Conservation (phyloP, 2,888 invertebrate species). For the Homarus gammarus region DNA sequence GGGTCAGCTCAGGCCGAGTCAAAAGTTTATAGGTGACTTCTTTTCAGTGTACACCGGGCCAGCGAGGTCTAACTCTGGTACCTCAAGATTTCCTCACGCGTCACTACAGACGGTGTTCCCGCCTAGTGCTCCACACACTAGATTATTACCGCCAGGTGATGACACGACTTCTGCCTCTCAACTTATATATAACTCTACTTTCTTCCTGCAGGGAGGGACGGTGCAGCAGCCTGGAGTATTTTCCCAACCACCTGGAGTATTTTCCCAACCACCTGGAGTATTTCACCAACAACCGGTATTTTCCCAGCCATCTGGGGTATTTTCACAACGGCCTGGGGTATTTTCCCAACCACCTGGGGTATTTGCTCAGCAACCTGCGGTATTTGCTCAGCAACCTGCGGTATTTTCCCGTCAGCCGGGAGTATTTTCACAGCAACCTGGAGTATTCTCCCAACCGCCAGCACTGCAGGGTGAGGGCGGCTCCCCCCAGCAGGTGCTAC, state of each 20-base stretch:
- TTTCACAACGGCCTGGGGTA: not conserved
- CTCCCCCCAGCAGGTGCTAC: not conserved
- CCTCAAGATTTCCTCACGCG: too few relatives aligned
- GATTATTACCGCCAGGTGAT: too few relatives aligned
- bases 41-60: too few relatives aligned
- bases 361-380: not conserved
- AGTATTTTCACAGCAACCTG: not conserved
- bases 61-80: too few relatives aligned
- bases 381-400: conserved; percentile 6
- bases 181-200: too few relatives aligned
- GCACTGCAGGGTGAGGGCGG: too few relatives aligned
- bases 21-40: too few relatives aligned
- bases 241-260: not conserved
- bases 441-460: not conserved
- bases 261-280: not conserved
- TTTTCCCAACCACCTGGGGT: not conserved
- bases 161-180: too few relatives aligned
- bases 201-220: not conserved
- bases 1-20: too few relatives aligned
- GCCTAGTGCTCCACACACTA: too few relatives aligned
- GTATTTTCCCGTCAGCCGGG: not conserved
- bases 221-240: not conserved
- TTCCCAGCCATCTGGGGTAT: not conserved
- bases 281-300: not conserved
- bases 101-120: too few relatives aligned